These are phyloP conservation scores for Plebejus anna DNA, from an alignment of 2,888 invertebrate genomes.

Conservation along the genomic window DNA sequence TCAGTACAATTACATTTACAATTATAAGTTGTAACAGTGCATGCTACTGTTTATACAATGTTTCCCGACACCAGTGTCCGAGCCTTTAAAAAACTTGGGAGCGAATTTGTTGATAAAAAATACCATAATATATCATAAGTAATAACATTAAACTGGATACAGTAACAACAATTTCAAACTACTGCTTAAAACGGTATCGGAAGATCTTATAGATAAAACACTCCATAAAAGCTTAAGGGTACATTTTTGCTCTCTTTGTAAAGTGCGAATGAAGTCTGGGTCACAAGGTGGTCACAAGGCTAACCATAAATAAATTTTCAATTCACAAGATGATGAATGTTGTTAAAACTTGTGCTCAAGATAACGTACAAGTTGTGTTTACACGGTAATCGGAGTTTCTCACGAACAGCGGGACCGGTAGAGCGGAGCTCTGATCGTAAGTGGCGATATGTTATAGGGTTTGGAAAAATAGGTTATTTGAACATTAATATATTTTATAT, in stretches of 20 bases:
- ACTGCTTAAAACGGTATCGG: neutral
- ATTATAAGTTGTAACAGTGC: too few relatives aligned
- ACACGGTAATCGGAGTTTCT: conserved; percentile 51
- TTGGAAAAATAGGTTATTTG: neutral
- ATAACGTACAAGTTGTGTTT: conserved; percentile 46
- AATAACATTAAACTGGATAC: too few relatives aligned
- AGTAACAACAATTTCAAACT: too few relatives aligned
- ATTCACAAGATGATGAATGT: neutral
- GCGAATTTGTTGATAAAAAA: too few relatives aligned
- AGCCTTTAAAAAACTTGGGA: too few relatives aligned
- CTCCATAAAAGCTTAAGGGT: neutral
- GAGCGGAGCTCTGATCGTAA: conserved; percentile 46
- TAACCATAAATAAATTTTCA: neutral
- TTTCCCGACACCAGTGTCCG: too few relatives aligned
- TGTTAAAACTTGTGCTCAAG: neutral
- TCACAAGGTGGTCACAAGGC: neutral
- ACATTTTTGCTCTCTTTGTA: neutral
- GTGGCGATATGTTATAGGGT: neutral
- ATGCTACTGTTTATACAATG: too few relatives aligned
- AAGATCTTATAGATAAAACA: neutral
- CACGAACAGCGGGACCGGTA: conserved; percentile 50
- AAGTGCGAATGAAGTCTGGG: neutral
- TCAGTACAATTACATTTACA: too few relatives aligned
- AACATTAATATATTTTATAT: too few relatives aligned
- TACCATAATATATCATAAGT: too few relatives aligned